Evolutionary conservation across 2,888 invertebrate species (phyloP).

Genomic region (Euclidia mi): DNA sequence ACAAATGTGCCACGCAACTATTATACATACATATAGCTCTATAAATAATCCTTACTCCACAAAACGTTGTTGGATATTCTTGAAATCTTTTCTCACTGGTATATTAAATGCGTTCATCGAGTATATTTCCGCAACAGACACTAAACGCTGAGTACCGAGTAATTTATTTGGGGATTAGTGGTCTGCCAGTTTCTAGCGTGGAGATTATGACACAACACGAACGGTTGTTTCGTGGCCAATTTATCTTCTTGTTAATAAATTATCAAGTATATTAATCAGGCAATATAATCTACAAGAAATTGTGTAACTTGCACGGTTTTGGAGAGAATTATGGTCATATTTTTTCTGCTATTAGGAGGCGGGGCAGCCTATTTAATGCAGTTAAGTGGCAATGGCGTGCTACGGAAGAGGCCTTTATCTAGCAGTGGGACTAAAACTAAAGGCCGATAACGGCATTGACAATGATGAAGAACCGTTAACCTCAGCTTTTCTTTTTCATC

Average conservation of each 20-base stretch:
- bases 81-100: conserved; percentile 20
- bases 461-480: too few relatives aligned
- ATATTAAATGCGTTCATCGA: conserved; percentile 29
- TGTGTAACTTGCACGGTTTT: too few relatives aligned
- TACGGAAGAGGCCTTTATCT: too few relatives aligned
- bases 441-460: too few relatives aligned
- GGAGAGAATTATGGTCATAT: too few relatives aligned
- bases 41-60: not conserved
- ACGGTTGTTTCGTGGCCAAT: conserved; percentile 11
- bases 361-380: too few relatives aligned
- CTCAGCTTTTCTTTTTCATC: too few relatives aligned
- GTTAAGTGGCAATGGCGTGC: too few relatives aligned
- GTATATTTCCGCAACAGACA: conserved; percentile 40
- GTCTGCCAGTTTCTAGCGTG: conserved; percentile 26
- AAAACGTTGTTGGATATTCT: conserved; percentile 4
- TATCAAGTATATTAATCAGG: not conserved
- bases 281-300: too few relatives aligned
- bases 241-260: conserved; percentile 2
- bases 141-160: conserved; percentile 33
- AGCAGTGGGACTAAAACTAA: too few relatives aligned
- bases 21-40: not conserved
- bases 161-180: conserved; percentile 51
- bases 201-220: conserved; percentile 36
- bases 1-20: too few relatives aligned
- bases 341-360: too few relatives aligned